Conservation (phyloP, 2,113 vertebrate species). For the Laticauda laticaudata region DNA sequence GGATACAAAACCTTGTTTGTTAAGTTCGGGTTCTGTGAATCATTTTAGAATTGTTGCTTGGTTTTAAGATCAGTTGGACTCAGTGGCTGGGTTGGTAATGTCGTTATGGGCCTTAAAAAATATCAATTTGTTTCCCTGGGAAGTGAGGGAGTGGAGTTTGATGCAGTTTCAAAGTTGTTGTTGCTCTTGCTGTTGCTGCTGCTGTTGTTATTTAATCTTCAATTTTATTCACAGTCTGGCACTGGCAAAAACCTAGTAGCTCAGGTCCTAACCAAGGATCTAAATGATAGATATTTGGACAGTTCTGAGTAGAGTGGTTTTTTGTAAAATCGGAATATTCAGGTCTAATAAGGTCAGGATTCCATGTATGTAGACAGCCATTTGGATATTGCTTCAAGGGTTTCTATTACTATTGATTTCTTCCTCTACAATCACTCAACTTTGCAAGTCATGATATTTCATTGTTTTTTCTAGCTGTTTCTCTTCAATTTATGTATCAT, state of each 20-base stretch:
- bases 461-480: too few species aligned
- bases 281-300: neutral
- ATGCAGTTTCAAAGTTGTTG: neutral
- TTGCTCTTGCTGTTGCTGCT: neutral
- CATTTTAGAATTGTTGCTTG: neutral
- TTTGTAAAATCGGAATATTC: too few species aligned
- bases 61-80: neutral
- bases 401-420: too few species aligned
- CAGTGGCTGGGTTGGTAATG: neutral
- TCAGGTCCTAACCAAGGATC: neutral
- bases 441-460: too few species aligned
- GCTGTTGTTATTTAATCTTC: neutral
- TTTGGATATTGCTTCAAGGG: too few species aligned
- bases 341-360: too few species aligned
- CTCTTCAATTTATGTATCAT: too few species aligned
- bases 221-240: neutral
- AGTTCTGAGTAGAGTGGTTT: too few species aligned
- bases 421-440: too few species aligned
- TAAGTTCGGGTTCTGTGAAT: neutral
- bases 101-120: neutral
- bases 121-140: neutral
- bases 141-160: rapidly evolving
- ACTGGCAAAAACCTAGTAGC: neutral
- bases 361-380: too few species aligned
- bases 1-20: neutral